Conservation (phyloP, 2,888 invertebrate genomes). For the Eupeodes latifasciatus region DNA sequence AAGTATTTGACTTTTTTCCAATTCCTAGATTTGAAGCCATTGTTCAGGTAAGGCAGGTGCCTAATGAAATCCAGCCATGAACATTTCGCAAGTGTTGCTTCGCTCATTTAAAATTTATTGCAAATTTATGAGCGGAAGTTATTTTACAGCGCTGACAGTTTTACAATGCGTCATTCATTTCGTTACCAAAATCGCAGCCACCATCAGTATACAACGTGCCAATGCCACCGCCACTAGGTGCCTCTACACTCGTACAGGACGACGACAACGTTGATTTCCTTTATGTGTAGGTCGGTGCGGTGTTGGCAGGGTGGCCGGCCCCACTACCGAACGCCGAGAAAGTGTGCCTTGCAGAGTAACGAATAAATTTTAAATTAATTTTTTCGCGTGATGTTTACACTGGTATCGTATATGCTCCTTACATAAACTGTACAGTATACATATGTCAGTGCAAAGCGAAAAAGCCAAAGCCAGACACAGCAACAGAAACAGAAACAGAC, state of each 20-base stretch:
- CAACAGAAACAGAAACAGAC: background rate
- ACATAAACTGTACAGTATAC: background rate
- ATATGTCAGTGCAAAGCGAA: background rate
- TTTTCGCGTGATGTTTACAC: slow-evolving; percentile 55
- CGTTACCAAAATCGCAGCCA: slow-evolving; percentile 55
- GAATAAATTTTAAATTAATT: slow-evolving; percentile 73
- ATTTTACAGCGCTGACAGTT: slow-evolving; percentile 75
- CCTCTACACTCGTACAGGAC: background rate
- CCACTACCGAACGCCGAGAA: background rate
- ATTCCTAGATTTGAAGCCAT: too few species aligned
- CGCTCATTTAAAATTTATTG: slow-evolving; percentile 76
- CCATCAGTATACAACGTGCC: slow-evolving; percentile 2
- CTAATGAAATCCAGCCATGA: background rate
- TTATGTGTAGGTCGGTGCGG: too few species aligned
- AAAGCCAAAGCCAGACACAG: slow-evolving; percentile 47
- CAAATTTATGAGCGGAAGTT: slow-evolving; percentile 76
- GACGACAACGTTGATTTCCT: background rate
- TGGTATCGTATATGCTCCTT: background rate
- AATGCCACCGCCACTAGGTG: slow-evolving; percentile 20
- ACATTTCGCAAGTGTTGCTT: slow-evolving; percentile 61
- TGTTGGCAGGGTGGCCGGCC: background rate
- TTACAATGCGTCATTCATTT: slow-evolving; percentile 73
- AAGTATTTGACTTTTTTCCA: too few species aligned
- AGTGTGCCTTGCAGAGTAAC: slow-evolving; percentile 39
- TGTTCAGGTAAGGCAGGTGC: too few species aligned